These are phyloP conservation scores for Ciconia boyciana DNA, from an alignment of 2,113 vertebrate species.

Conservation along the genomic window DNA sequence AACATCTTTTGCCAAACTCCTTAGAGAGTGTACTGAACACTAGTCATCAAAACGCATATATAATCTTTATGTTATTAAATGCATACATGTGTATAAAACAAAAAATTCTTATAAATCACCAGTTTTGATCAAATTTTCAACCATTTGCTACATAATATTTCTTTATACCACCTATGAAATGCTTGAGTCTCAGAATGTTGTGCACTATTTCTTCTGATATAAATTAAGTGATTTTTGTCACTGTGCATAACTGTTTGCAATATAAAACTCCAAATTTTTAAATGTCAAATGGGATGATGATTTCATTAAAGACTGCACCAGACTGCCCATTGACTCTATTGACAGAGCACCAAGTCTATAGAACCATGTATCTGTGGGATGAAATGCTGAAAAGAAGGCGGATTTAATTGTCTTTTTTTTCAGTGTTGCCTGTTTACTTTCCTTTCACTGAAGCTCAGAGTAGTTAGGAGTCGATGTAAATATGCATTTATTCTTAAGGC, in stretches of 20 bases:
- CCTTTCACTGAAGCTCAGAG: constrained; percentile 29
- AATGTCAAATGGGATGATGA: background rate
- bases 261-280: background rate
- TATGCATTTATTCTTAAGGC: constrained; percentile 47
- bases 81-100: background rate
- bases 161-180: background rate
- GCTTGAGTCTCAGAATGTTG: background rate
- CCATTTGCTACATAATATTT: background rate
- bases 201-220: background rate
- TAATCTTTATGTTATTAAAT: background rate
- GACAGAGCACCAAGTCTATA: background rate
- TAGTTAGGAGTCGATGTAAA: constrained; percentile 64
- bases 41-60: constrained; percentile 15
- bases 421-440: constrained; percentile 19
- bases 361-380: background rate
- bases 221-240: background rate
- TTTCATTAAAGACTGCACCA: background rate
- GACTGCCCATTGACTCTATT: background rate
- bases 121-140: background rate
- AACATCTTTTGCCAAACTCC: background rate
- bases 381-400: background rate
- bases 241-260: background rate
- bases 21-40: background rate
- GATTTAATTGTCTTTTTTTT: constrained; percentile 15
- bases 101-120: background rate